Evolutionary conservation across 2,888 invertebrate species (phyloP), one percentile per base, ranked within the genome.

Genomic region (Tetropium fuscum): DNA sequence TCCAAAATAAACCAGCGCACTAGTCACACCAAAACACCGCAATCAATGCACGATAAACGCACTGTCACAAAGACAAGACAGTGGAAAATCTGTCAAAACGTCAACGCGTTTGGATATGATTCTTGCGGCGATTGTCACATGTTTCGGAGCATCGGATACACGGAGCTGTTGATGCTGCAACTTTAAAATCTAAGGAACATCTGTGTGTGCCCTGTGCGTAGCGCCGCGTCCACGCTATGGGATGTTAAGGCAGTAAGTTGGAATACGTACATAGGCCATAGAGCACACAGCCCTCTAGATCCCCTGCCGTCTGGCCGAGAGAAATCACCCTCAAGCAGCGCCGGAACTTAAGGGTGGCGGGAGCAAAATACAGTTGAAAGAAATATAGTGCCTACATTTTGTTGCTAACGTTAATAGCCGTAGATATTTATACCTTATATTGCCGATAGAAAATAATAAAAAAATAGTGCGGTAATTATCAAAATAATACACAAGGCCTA

Each of bases 321-420:
- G 51, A 19, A 27, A 25, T 19, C 56, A 44, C 49, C 56, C 56
- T 57, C 27, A 41, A n/a, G n/a, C 48, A 48, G 56, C 36, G 49
- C 13, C 49, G 56, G 13, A 15, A 16, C 36, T 18, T 11, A 18
- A 36, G 40, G 27, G 20, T 11, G 32, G 15, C 18, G 13, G 6
- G n/a, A n/a, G n/a, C n/a, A n/a, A n/a, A n/a, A n/a, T n/a, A n/a
- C n/a, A n/a, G n/a, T n/a, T n/a, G n/a, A n/a, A n/a, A n/a, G n/a
- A n/a, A n/a, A n/a, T n/a, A n/a, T n/a, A n/a, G n/a, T n/a, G n/a
- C n/a, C n/a, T n/a, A n/a, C n/a, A n/a, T n/a, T n/a, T n/a, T n/a
- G n/a, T n/a, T n/a, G n/a, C n/a, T n/a, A n/a, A n/a, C n/a, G n/a
- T n/a, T n/a, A n/a, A n/a, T n/a, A n/a, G n/a, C n/a, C n/a, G n/a